Conservation (phyloP, 2,113 vertebrate genomes). For the Gallinago jamesoni region DNA sequence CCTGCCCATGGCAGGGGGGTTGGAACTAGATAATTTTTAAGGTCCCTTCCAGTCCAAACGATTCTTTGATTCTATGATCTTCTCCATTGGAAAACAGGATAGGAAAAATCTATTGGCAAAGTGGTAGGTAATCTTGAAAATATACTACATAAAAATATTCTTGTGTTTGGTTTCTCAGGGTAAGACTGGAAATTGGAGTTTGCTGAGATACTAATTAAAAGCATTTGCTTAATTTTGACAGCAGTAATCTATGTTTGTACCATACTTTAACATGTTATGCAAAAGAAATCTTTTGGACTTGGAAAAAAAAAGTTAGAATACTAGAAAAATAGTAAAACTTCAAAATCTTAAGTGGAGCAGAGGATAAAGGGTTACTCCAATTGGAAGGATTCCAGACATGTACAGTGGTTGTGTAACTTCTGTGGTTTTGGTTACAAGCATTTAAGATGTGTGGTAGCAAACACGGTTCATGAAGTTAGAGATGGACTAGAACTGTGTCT, state of each 20-base stretch:
- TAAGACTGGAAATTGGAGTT: neutral
- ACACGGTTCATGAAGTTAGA: neutral
- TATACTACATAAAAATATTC: neutral
- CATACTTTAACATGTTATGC: neutral
- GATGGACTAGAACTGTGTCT: neutral
- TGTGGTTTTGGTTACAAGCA: neutral
- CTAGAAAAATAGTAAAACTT: neutral
- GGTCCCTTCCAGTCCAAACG: too few relatives aligned
- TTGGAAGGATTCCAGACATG: neutral
- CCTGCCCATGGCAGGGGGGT: too few relatives aligned
- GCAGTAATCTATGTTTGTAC: neutral
- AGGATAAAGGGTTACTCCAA: neutral
- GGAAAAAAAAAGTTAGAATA: neutral
- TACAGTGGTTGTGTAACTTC: neutral
- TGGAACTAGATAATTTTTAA: too few relatives aligned
- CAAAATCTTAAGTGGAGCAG: neutral
- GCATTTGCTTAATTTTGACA: neutral
- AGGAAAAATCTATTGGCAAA: neutral
- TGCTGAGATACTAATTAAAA: neutral
- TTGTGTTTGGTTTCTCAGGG: neutral
- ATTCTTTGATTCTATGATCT: neutral
- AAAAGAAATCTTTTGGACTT: neutral
- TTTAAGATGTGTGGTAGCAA: neutral
- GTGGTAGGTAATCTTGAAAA: neutral
- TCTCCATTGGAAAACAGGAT: neutral